Conservation (phyloP, 2,888 invertebrate species). For the Hydraecia micacea region DNA sequence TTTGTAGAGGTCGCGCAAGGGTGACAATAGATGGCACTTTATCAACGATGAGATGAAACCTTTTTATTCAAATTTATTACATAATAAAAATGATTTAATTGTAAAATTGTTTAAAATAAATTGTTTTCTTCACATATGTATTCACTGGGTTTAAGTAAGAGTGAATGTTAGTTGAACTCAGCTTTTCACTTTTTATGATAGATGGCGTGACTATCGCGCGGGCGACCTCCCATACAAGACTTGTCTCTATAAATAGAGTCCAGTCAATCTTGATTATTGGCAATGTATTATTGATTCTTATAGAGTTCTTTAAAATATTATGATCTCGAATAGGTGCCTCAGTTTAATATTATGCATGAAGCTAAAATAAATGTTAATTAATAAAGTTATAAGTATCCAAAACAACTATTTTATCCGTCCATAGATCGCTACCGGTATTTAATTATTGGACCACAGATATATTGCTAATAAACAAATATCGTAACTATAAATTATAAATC, state of each 20-base stretch:
- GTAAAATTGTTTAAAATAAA: not conserved
- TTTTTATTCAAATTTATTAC: not conserved
- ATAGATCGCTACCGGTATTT: conserved; percentile 46
- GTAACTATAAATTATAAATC: conserved; percentile 73
- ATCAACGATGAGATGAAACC: not conserved
- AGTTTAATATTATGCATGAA: conserved; percentile 19
- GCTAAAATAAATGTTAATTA: not conserved
- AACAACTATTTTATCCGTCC: conserved; percentile 34
- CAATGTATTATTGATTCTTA: conserved; percentile 31
- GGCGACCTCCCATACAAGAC: conserved; percentile 3
- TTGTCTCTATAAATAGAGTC: not conserved
- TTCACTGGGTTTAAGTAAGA: not conserved
- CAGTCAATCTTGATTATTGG: conserved; percentile 16
- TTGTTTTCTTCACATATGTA: no score
- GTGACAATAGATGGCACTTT: conserved; percentile 63
- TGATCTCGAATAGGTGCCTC: not conserved
- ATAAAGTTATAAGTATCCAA: conserved; percentile 20
- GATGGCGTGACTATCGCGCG: conserved; percentile 58
- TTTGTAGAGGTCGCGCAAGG: conserved; percentile 29
- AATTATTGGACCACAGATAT: conserved; percentile 7
- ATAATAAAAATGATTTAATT: not conserved
- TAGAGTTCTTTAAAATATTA: conserved; percentile 53
- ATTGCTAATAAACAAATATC: conserved; percentile 52
- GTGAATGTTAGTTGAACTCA: not conserved
- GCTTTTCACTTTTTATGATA: conserved; percentile 23